A percentile compares a stretch with the other conserved stretches of the same genome.
phyloP scores from a whole-genome alignment of 2,888 invertebrate genomes.

The Periphyllus acericola region DNA sequence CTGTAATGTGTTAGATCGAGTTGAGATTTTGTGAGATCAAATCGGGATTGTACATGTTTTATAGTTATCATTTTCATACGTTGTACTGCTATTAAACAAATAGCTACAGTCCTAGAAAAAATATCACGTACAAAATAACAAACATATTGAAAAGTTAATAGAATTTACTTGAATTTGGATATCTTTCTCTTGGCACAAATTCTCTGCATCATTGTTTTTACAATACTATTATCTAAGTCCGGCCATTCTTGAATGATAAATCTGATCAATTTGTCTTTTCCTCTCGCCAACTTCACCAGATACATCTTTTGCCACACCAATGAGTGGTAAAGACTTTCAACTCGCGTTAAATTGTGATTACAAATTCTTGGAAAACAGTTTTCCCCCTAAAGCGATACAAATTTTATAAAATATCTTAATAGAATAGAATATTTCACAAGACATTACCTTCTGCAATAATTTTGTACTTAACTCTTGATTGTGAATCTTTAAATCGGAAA shows the following conservation, averaged over 20 bases:
- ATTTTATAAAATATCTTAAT: neutral
- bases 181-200: slow-evolving; percentile 52
- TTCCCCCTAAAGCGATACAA: neutral
- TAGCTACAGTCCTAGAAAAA: slow-evolving; percentile 38
- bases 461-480: slow-evolving; percentile 35
- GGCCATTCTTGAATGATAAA: slow-evolving; percentile 48
- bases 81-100: slow-evolving; percentile 42
- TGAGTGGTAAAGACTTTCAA: slow-evolving; percentile 36
- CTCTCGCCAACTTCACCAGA: slow-evolving; percentile 40
- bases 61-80: slow-evolving; percentile 44
- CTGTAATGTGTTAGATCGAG: slow-evolving; percentile 39
- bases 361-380: neutral
- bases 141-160: neutral
- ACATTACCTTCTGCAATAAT: slow-evolving; percentile 40
- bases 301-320: slow-evolving; percentile 60
- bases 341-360: slow-evolving; percentile 1
- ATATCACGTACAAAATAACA: neutral
- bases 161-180: slow-evolving; percentile 53
- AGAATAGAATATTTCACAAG: neutral
- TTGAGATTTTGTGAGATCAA: slow-evolving; percentile 16
- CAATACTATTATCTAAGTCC: slow-evolving; percentile 30
- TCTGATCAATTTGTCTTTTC: slow-evolving; percentile 52
- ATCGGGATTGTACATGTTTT: slow-evolving; percentile 10
- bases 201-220: slow-evolving; percentile 46
- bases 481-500: slow-evolving; percentile 24